Base-by-base conservation (phyloP, 2,113 vertebrate species). In the Strigops habroptila region DNA sequence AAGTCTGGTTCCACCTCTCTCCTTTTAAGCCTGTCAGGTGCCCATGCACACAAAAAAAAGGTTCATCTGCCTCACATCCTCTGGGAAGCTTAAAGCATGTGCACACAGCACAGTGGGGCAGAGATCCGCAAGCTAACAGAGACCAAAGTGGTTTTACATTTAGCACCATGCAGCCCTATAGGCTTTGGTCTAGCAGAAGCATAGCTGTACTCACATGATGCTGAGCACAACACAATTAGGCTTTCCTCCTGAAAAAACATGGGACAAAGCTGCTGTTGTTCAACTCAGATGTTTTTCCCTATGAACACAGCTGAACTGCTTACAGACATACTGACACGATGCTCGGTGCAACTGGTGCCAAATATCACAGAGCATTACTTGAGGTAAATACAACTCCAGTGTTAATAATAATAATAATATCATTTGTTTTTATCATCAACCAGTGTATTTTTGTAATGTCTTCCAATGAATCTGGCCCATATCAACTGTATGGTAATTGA, bases 341-440 rank as follows among this genome's bases (percentile, higher is more conserved):
- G 2, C 21, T 75, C 17, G 8, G 5, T 28, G 35, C 69, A 88
- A 59, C 33, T 18, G 21, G 31, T 83, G 63, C n/a, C 73, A 93
- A 55, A 51, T 43, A 86, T 28, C 86, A 81, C 48, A 53, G 23
- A 88, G 51, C 0, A 0, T 35, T 46, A 92, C 60, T 68, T 86
- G 43, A 93, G 55, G 83, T 90, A 92, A 92, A 87, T 75, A 78
- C 43, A 92, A 64, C 12, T 25, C 30, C 73, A 68, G 1, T 64
- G 60, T 71, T 88, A 84, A 74, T 59, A 95, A 76, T n/a, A 95
- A 76, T n/a, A 80, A 83, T n/a, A 48, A 31, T 57, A 60, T 31
- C 2, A 85, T 80, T 82, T 77, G n/a, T 4, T 94, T 94, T 91
- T 81, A 90, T 65, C 13, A 2, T 83, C 37, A 82, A 13, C 3